phyloP scores from a whole-genome alignment of 2,888 invertebrate genomes.

The Spicauda simplicius region DNA sequence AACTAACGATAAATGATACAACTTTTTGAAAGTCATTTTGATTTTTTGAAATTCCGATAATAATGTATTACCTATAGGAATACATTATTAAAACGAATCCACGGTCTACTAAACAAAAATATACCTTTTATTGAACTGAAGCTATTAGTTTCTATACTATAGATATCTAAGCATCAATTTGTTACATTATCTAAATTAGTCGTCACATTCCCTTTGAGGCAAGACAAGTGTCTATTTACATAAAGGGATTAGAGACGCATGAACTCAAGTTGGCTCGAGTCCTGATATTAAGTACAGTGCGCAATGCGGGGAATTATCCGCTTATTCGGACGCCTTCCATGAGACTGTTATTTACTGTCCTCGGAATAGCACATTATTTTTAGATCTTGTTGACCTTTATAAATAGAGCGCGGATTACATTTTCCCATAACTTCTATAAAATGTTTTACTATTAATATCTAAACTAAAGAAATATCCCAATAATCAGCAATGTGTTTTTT shows the following conservation, averaged over 20 bases:
- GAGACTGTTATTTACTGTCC: slow-evolving; percentile 39
- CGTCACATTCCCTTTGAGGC: slow-evolving; percentile 1
- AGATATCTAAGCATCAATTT: neutral
- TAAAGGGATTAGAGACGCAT: slow-evolving; percentile 55
- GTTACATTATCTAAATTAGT: neutral
- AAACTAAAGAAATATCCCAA: neutral
- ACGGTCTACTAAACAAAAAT: no score
- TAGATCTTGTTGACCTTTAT: slow-evolving; percentile 10
- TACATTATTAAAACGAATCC: no score
- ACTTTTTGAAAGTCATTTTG: no score
- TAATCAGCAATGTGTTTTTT: no score
- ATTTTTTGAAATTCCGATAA: no score
- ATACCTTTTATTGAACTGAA: no score
- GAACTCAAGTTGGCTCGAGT: slow-evolving; percentile 40
- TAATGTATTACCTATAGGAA: no score
- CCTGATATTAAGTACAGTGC: slow-evolving; percentile 53
- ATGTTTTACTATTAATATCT: neutral
- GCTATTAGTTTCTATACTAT: no score
- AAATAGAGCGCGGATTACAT: slow-evolving; percentile 2
- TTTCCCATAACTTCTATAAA: neutral
- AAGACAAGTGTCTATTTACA: slow-evolving; percentile 50
- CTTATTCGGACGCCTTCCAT: slow-evolving; percentile 43
- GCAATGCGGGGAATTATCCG: slow-evolving; percentile 48
- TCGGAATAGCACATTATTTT: slow-evolving; percentile 24
- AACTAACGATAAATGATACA: no score